phyloP scores from a whole-genome alignment of 1,140 invertebrate genomes.

The Apocrypta bakeri region DNA sequence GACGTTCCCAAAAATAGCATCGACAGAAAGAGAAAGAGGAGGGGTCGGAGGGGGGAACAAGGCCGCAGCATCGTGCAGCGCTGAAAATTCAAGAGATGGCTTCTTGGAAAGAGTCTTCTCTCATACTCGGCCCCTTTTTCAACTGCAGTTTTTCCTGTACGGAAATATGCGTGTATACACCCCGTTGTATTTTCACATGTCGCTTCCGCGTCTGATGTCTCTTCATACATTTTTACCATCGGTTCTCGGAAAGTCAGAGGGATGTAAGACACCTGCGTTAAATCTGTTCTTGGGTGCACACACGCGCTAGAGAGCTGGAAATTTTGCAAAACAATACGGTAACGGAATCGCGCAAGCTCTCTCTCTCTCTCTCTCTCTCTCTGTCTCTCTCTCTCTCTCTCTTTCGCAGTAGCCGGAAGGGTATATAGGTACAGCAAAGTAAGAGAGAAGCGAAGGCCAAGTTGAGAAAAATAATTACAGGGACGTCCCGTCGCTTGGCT shows the following conservation, averaged over 20 bases:
- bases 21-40: neutral
- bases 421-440: slow-evolving; percentile 44
- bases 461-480: slow-evolving; percentile 72
- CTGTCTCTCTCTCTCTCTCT: neutral
- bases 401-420: slow-evolving; percentile 68
- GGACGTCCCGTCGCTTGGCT: slow-evolving; percentile 67
- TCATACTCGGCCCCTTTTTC: neutral
- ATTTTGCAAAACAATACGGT: neutral
- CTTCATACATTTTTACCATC: neutral
- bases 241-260: neutral
- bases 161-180: neutral
- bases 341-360: neutral
- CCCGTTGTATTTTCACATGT: neutral
- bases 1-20: slow-evolving; percentile 6
- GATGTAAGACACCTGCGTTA: neutral
- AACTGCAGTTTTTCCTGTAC: neutral
- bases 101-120: slow-evolving; percentile 19
- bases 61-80: neutral
- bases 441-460: slow-evolving; percentile 56
- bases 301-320: neutral
- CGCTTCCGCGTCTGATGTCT: slow-evolving; percentile 19
- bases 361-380: neutral
- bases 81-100: slow-evolving; percentile 12
- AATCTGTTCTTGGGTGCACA: neutral
- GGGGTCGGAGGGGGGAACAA: neutral